Base-by-base conservation (phyloP, 2,888 invertebrate species). In the Eremobia ochroleuca region DNA sequence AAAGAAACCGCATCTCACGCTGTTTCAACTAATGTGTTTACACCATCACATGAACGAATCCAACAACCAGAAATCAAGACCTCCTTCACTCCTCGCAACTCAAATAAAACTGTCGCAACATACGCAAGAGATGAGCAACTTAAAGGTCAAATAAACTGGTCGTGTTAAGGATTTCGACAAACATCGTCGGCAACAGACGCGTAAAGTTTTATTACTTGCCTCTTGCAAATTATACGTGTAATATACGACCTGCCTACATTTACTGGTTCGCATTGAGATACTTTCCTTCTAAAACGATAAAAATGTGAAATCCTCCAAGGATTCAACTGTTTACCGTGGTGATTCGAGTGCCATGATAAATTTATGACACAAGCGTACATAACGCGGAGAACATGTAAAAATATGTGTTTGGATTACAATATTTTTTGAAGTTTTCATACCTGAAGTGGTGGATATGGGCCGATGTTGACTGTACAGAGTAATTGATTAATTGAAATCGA, bases 161-260 rank as follows among this genome's bases (percentile, higher is more conserved):
- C 90, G 85, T 89, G 90, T 92, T 92, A 92, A 92, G 91, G 94
- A 95, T 94, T 94, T 94, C 94, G 92, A 93, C 95, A 94, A 95
- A 96, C 95, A 95, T 91, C 92, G 93, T 90, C 89, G 90, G 93
- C 34, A 90, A 92, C 92, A 92, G 92, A 91, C 94, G 93, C 94
- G 94, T 96, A 94, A 96, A 96, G 95, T 96, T 96, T 96, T 95
- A 96, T 95, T 94, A 94, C 95, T 95, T 95, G 93, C 94, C 92
- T 92, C 92, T 94, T 94, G 93, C 94, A 94, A 95, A 95, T 95
- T 95, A 94, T 94, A 93, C 91, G 92, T 92, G 93, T 94, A 92
- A 94, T 95, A 93, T 94, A 94, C 89, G 90, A 90, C 68, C 81
- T 70, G 67, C 67, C 64, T 67, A 82, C 76, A 80, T 79, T 87